Evolutionary conservation across 2,888 invertebrate genomes (phyloP).

Genomic region (Drosophila ezoana): DNA sequence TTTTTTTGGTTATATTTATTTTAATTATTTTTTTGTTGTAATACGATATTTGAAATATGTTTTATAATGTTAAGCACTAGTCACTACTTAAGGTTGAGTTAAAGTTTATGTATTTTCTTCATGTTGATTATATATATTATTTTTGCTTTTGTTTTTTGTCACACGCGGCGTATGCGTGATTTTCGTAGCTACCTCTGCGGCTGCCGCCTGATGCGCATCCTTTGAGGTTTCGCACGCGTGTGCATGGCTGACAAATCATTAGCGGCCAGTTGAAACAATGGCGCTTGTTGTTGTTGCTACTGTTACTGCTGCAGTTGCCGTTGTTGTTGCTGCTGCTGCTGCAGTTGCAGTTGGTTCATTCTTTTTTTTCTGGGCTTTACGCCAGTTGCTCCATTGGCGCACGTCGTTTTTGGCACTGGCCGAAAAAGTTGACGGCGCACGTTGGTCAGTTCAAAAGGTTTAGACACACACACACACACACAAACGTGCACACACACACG

Average conservation of each 20-base stretch:
- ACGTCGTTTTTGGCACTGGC: slow-evolving; percentile 58
- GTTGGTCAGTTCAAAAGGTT: slow-evolving; percentile 66
- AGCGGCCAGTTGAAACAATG: slow-evolving; percentile 69
- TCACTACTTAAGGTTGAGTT: slow-evolving; percentile 38
- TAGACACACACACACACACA: slow-evolving; percentile 31
- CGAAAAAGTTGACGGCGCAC: slow-evolving; percentile 63
- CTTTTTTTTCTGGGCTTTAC: slow-evolving; percentile 47
- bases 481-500: slow-evolving; percentile 30
- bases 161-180: slow-evolving; percentile 54
- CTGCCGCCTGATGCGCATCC: slow-evolving; percentile 60
- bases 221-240: slow-evolving; percentile 68
- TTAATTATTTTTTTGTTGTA: slow-evolving; percentile 13
- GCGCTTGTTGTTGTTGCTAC: slow-evolving; percentile 23
- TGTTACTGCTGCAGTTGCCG: slow-evolving; percentile 7
- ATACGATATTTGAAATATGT: slow-evolving; percentile 16
- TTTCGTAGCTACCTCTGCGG: slow-evolving; percentile 23
- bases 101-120: slow-evolving; percentile 20
- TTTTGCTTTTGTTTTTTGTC: slow-evolving; percentile 5
- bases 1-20: slow-evolving; percentile 1
- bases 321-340: slow-evolving; percentile 27
- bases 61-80: slow-evolving; percentile 38
- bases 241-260: slow-evolving; percentile 68
- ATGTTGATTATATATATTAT: slow-evolving; percentile 8
- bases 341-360: slow-evolving; percentile 22
- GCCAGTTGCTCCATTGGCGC: slow-evolving; percentile 60